Base-by-base conservation (phyloP, 1,140 invertebrate species). In the Zophobas atratus region DNA sequence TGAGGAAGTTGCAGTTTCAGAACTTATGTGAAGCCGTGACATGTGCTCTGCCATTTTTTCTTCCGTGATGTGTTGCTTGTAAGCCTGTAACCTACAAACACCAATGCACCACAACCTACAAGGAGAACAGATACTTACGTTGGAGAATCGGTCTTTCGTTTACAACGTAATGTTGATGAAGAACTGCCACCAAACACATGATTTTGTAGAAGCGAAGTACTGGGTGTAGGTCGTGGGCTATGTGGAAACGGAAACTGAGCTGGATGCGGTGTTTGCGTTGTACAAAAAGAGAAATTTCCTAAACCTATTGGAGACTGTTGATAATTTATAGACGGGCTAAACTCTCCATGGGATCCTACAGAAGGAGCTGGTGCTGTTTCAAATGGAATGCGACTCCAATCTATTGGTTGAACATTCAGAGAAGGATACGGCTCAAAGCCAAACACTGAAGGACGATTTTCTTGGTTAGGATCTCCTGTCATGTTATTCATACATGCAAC, bases 31-130 rank as follows among this genome's bases (percentile, higher is more conserved):
- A 34, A 95, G 85, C 41, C 91, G 90, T 79, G 89, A 91, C 77
- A 95, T 90, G 82, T 94, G 92, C 48, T 92, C 93, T 20, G 93
- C 91, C 90, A 95, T 94, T 86, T 93, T 93, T 84, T 94, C 93
- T 85, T 94, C 93, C 0, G 93, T 94, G 78, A 94, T 94, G n/a
- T 92, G 88, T 81, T 93, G 92, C 85, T 95, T 95, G n/a, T 87
- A 82, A 33, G 90, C 91, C 43, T 80, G 78, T 4, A 78, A 78
- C 32, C 85, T 86, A 77, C 75, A 83, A 79, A 41, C 75, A 34
- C 20, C 8, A 53, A 55, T 76, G 48, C 32, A 34, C n/a, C 33
- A 38, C 51, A 51, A 57, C n/a, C 1, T 55, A 38, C 0, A 71
- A 38, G 34, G 41, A 6, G 8, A 33, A 35, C 2, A 20, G 4